Base-by-base conservation (phyloP, 1,140 invertebrate genomes). In the Nomia melanderi region DNA sequence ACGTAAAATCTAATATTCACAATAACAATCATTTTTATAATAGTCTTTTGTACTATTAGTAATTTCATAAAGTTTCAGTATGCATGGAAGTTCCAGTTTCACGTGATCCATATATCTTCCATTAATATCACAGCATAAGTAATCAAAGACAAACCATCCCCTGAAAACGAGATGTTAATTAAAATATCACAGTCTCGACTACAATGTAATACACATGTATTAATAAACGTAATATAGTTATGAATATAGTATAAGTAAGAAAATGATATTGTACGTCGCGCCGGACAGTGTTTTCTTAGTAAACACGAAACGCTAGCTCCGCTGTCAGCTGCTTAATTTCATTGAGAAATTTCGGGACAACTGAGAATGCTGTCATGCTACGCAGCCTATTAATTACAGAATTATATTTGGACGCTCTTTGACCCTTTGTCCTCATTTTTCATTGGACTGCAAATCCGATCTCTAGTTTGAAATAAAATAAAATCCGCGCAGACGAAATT, bases 201-300 rank as follows among this genome's bases (percentile, higher is more conserved):
- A 63, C 36, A 72, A 72, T 72, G 41, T 27, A 50, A 36, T 36
- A 8, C 47, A 7, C n/a, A 1, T 0, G 6, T 50, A 50, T 50
- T n/a, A n/a, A 74, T 74, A 74, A 74, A 65, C 60, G 64, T 56
- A n/a, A 50, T n/a, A 50, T n/a, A 44, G 41, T 73, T 64, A 54
- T 64, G 53, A 54, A 64, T 54, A 65, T 9, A 62, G 12, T 62
- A 17, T 57, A 33, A 29, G 23, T 29, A 54, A 14, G 12, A 25
- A 8, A 31, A 31, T 6, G 56, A 31, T 27, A 17, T 25, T 29
- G 9, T 7, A 36, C 12, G 27, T 17, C 39, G 25, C 39, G 25
- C 54, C 6, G 20, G 39, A 33, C 47, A 23, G 25, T 73, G 47
- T 73, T 73, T 73, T 73, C 71, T 73, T n/a, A 64, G 59, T 47